Evolutionary conservation across 2,888 invertebrate genomes (phyloP).

Genomic region (Tricholauxania praeusta): DNA sequence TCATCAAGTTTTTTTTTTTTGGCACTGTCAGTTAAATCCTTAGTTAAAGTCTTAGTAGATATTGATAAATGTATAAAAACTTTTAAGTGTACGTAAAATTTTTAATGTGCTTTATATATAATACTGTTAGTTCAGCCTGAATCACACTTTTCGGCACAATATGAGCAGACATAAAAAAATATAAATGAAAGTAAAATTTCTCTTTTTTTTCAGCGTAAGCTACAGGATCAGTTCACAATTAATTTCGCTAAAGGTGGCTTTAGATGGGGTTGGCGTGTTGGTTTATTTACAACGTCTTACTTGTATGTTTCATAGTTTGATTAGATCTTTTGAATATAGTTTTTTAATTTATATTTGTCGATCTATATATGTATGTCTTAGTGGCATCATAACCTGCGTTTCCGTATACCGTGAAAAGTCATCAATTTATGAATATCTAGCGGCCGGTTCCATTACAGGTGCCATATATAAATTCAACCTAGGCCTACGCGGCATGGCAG

Average conservation of each 20-base stretch:
- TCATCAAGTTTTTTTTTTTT: too few species aligned
- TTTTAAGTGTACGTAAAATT: too few species aligned
- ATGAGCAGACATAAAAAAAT: background rate
- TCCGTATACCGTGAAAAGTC: slow-evolving; percentile 77
- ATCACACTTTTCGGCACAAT: too few species aligned
- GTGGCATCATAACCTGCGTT: slow-evolving; percentile 74
- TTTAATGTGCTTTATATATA: too few species aligned
- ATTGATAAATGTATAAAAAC: too few species aligned
- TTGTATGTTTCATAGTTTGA: slow-evolving; percentile 70
- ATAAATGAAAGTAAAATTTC: slow-evolving; percentile 1
- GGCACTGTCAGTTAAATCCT: too few species aligned
- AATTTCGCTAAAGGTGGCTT: slow-evolving; percentile 80
- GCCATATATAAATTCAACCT: slow-evolving; percentile 76
- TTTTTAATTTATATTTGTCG: slow-evolving; percentile 1
- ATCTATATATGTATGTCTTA: slow-evolving; percentile 56
- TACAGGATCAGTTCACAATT: slow-evolving; percentile 78
- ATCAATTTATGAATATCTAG: slow-evolving; percentile 75
- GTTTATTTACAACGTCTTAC: slow-evolving; percentile 76
- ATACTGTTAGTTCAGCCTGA: too few species aligned
- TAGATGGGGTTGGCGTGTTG: slow-evolving; percentile 77
- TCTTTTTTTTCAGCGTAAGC: slow-evolving; percentile 71
- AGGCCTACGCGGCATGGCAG: slow-evolving; percentile 77
- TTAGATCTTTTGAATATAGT: slow-evolving; percentile 9
- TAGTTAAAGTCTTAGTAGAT: too few species aligned
- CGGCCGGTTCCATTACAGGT: slow-evolving; percentile 76